Conservation (phyloP, 2,888 invertebrate genomes). For the Alsophila aescularia region DNA sequence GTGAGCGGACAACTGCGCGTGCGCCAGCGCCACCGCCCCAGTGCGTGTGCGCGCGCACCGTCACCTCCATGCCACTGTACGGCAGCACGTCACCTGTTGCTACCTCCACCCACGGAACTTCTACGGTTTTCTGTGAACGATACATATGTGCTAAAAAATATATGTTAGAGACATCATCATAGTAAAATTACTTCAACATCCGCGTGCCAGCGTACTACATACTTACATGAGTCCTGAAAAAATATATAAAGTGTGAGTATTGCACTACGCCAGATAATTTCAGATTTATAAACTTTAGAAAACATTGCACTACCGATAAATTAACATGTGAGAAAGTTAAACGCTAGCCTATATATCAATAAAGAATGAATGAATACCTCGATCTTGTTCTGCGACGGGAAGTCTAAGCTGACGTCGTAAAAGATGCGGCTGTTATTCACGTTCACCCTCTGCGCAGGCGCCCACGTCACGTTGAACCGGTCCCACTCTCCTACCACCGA, state of each 20-base stretch:
- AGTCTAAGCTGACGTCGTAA: slow-evolving; percentile 90
- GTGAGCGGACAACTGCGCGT: slow-evolving; percentile 87
- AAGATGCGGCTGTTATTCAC: slow-evolving; percentile 92
- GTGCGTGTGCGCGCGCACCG: slow-evolving; percentile 90
- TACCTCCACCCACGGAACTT: slow-evolving; percentile 81
- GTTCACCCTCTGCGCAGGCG: slow-evolving; percentile 89
- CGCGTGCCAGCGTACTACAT: too few relatives aligned
- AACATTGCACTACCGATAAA: too few relatives aligned
- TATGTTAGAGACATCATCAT: too few relatives aligned
- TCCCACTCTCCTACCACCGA: slow-evolving; percentile 90
- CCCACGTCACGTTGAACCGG: slow-evolving; percentile 93
- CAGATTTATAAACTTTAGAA: too few relatives aligned
- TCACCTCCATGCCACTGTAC: slow-evolving; percentile 88
- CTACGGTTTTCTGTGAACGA: slow-evolving; percentile 74
- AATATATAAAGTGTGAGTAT: too few relatives aligned
- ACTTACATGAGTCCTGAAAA: too few relatives aligned
- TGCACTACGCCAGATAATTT: too few relatives aligned
- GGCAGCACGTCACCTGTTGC: slow-evolving; percentile 80
- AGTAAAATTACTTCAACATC: too few relatives aligned
- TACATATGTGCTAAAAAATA: too few relatives aligned
- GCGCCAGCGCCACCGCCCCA: slow-evolving; percentile 90
- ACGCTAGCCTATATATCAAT: too few relatives aligned
- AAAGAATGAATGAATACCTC: too few relatives aligned
- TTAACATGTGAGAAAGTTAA: too few relatives aligned
- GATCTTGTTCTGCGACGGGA: slow-evolving; percentile 83